Evolutionary conservation across 1,140 invertebrate genomes (phyloP), one percentile per base, ranked within the genome.

Genomic region (Neuroterus valhalla): DNA sequence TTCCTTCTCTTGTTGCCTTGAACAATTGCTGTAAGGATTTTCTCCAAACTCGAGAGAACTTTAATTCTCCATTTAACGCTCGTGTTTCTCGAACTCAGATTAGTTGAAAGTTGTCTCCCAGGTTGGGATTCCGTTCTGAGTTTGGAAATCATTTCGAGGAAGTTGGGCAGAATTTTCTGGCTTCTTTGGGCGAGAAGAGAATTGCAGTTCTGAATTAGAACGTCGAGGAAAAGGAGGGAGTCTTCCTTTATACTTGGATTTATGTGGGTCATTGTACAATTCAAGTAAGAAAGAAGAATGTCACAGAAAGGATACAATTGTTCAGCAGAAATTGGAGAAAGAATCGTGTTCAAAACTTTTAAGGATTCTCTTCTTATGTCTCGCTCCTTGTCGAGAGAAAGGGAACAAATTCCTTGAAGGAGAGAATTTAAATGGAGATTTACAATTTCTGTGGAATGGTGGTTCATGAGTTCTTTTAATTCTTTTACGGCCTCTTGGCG

Each of bases 211-310:
- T 92, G 86, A 15, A 95, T 85, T 21, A 96, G 88, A 68, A 93
- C 91, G 81, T 96, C 96, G n/a, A 97, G 87, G 68, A 96, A 92
- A 10, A 93, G 82, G 2, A 98, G 87, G 0, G 96, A 96, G 86
- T 97, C 96, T 85, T 95, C 93, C 84, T 96, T 94, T 67, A 97
- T 94, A 62, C 91, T 90, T 14, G 91, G 92, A 85, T 95, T 92
- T 71, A 98, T 95, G 79, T 97, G 95, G 11, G 95, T 96, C 95
- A 97, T 96, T 1, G 95, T 94, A 90, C 96, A 97, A 42, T 93
- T 92, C 42, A 97, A 85, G 83, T 96, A 96, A 12, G 94, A 94
- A 46, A 93, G 92, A 50, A 97, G 87, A 11, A 95, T 91, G 76
- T 94, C 92, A 82, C 94, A 94, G 83, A 96, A 96, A 15, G 95